Base-by-base conservation (phyloP, 2,888 invertebrate species). In the Philhelius pedissequus region DNA sequence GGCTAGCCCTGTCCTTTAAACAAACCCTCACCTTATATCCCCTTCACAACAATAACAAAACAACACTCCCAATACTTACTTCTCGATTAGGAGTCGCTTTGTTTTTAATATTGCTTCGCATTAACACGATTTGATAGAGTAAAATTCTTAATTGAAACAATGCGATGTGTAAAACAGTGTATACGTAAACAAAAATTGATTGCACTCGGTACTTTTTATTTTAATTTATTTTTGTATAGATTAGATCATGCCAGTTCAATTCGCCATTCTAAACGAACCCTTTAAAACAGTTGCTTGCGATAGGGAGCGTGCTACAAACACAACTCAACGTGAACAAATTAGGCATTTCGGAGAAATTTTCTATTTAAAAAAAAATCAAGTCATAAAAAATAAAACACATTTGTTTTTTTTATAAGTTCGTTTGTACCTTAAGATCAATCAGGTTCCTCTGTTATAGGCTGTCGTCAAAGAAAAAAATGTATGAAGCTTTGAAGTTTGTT, bases 401-500 rank as follows among this genome's bases (percentile, higher is more conserved):
- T 18, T 18, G 13, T 48, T 20, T 3, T 30, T 52, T 22, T 43
- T 27, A 0, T 4, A 27, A 18, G 62, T 62, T 62, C 62, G 30
- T 54, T 35, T 35, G 54, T 84, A 81, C 81, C 79, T 79, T 71
- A 18, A 45, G 76, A 84, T 75, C 84, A 76, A 84, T 75, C 84
- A 76, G 84, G 84, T 84, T 84, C 60, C 66, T 15, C 43, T 45
- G 40, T 38, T 45, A n/a, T 18, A 11, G 20, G 3, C 40, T 38
- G 43, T 30, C 43, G 60, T 32, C 50, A 50, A 15, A n/a, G n/a
- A n/a, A n/a, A n/a, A n/a, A 38, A 50, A n/a, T 32, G 43, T 25
- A 27, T 4, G 48, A 32, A 25, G n/a, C n/a, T 32, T 13, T 32
- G 27, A 27, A 43, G n/a, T 22, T 52, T 22, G 22, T 38, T 27